Conservation (phyloP, 2,113 vertebrate species). For the Salvelinus sp. region DNA sequence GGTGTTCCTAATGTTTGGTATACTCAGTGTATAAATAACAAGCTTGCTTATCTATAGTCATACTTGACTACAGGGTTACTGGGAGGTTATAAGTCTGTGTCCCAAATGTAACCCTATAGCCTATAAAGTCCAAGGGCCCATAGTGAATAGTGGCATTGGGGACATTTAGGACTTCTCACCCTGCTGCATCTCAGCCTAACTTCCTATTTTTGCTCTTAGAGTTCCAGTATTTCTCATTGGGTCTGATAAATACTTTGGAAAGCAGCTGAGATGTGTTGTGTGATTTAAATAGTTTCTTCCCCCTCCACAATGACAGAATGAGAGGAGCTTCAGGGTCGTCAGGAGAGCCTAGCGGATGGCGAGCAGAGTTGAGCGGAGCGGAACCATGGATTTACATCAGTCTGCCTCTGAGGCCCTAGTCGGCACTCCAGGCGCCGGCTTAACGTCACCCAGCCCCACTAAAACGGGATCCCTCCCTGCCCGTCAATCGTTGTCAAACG, state of each 20-base stretch:
- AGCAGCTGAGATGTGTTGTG: background rate
- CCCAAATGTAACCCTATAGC: too few species aligned
- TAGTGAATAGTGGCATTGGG: too few species aligned
- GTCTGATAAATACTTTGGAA: background rate
- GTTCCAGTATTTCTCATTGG: background rate
- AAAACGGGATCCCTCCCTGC: background rate
- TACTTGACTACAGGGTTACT: too few species aligned
- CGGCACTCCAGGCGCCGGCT: constrained; percentile 36
- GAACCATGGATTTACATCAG: constrained; percentile 59
- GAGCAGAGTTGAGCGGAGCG: constrained; percentile 10
- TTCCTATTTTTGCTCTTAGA: too few species aligned
- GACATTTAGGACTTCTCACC: too few species aligned
- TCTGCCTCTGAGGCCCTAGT: constrained; percentile 28
- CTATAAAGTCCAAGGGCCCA: too few species aligned
- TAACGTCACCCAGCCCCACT: constrained; percentile 37
- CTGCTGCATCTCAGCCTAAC: too few species aligned
- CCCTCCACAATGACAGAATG: constrained; percentile 27
- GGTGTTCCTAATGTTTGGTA: too few species aligned
- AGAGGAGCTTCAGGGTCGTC: constrained; percentile 25
- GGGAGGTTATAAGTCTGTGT: too few species aligned
- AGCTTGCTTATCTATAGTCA: too few species aligned
- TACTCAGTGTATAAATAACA: too few species aligned
- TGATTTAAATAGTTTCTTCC: constrained; percentile 7
- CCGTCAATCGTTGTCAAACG: background rate
- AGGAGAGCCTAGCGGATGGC: background rate